Percentiles rank a stretch among this genome's conserved stretches.
Evolutionary conservation across 1,140 invertebrate genomes (phyloP).

Genomic region (Drosophila miranda): DNA sequence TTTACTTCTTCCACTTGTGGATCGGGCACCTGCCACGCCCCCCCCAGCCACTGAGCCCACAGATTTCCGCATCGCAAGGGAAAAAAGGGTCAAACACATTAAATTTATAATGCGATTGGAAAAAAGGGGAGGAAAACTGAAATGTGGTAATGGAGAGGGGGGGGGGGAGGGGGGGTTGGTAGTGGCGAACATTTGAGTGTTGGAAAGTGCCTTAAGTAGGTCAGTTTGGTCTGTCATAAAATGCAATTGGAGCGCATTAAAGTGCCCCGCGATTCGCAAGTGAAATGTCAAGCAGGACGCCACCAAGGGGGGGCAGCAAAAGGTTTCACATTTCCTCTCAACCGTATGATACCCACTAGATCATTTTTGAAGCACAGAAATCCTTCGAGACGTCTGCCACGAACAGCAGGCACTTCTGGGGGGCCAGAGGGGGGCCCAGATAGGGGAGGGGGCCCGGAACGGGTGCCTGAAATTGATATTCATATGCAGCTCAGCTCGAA

Average conservation of each 20-base stretch:
- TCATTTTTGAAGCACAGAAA: no score
- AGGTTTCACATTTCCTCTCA: conserved; percentile 18
- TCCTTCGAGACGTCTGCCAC: conserved; percentile 48
- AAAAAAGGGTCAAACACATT: conserved; percentile 73
- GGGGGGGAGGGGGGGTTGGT: no score
- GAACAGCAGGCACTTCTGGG: conserved; percentile 20
- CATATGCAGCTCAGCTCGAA: conserved; percentile 54
- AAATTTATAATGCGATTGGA: conserved; percentile 77
- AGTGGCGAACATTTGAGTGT: no score
- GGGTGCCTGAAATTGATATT: conserved; percentile 63
- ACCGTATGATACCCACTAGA: no score
- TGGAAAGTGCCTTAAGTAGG: conserved; percentile 64
- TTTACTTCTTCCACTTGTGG: conserved; percentile 57
- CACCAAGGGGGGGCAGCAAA: conserved; percentile 5
- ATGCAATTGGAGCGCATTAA: conserved; percentile 77
- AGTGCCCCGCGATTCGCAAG: conserved; percentile 68
- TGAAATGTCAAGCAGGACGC: conserved; percentile 67
- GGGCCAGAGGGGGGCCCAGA: no score
- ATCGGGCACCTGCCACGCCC: conserved; percentile 5
- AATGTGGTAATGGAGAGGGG: not conserved
- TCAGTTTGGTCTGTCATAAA: conserved; percentile 76
- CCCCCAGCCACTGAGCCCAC: conserved; percentile 32
- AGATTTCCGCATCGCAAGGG: conserved; percentile 41
- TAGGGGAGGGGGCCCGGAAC: no score
- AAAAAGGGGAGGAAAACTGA: not conserved